Percentiles rank a stretch among this genome's conserved stretches.
phyloP scores from a whole-genome alignment of 1,140 invertebrate genomes.

The Yoshiicerus persimilis region DNA sequence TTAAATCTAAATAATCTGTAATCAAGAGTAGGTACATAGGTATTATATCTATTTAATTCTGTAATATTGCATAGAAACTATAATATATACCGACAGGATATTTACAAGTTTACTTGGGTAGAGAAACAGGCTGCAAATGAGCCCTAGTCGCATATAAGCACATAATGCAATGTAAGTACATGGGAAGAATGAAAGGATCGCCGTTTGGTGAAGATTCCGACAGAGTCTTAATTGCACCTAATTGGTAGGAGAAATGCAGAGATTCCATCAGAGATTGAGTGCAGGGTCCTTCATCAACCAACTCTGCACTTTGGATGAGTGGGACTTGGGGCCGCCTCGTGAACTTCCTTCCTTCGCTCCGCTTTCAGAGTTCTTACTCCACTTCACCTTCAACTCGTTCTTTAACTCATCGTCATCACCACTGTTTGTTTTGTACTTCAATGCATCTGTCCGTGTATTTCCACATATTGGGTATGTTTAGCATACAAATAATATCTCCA shows the following conservation, averaged over 20 bases:
- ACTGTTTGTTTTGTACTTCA: not conserved
- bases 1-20: not conserved
- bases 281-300: slow-evolving; percentile 16
- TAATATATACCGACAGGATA: not conserved
- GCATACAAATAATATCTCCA: not conserved
- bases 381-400: not conserved
- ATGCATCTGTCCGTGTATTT: not conserved
- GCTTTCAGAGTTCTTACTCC: not conserved
- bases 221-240: slow-evolving; percentile 35
- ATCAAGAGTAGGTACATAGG: not conserved
- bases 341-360: not conserved
- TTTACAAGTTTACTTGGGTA: not conserved
- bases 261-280: not conserved
- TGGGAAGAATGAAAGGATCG: not conserved
- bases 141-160: not conserved
- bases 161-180: not conserved
- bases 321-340: not conserved
- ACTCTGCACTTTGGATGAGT: not conserved
- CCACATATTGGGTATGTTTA: not conserved
- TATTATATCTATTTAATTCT: not conserved
- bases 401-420: not conserved
- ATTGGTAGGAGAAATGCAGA: slow-evolving; percentile 14
- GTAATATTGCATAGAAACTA: not conserved
- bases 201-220: slow-evolving; percentile 24
- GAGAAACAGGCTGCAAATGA: not conserved